These are phyloP conservation scores for Lasioglossum morio DNA, from an alignment of 2,888 invertebrate genomes.

Conservation along the genomic window DNA sequence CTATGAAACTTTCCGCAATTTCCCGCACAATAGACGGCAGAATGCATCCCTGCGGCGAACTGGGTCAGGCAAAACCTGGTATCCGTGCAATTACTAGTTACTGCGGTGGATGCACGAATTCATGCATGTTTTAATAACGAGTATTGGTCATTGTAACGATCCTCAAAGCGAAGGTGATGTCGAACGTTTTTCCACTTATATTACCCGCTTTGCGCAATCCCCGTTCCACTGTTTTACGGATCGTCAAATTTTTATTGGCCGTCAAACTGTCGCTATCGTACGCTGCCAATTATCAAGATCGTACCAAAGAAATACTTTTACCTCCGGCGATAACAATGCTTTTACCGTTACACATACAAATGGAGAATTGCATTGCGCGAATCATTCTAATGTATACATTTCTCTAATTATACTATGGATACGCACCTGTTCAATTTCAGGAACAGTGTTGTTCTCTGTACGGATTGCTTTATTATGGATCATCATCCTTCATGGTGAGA, in stretches of 20 bases:
- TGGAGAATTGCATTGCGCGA: not conserved
- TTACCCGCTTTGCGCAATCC: not conserved
- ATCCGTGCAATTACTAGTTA: constrained; percentile 44
- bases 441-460: too few species aligned
- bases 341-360: not conserved
- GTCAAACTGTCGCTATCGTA: not conserved
- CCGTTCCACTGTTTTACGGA: not conserved
- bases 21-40: constrained; percentile 47
- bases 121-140: constrained; percentile 14
- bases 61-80: constrained; percentile 43
- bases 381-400: not conserved
- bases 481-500: not conserved
- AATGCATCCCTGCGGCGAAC: constrained; percentile 35
- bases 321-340: not conserved
- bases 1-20: constrained; percentile 50
- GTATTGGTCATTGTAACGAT: not conserved
- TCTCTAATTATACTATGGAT: not conserved
- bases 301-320: not conserved
- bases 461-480: too few species aligned
- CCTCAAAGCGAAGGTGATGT: not conserved
- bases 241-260: constrained; percentile 1
- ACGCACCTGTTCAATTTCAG: too few species aligned
- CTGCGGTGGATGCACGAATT: constrained; percentile 19
- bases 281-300: not conserved
- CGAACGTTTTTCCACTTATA: not conserved